Conservation (phyloP, 2,888 invertebrate genomes). For the Drosophila subsilvestris region DNA sequence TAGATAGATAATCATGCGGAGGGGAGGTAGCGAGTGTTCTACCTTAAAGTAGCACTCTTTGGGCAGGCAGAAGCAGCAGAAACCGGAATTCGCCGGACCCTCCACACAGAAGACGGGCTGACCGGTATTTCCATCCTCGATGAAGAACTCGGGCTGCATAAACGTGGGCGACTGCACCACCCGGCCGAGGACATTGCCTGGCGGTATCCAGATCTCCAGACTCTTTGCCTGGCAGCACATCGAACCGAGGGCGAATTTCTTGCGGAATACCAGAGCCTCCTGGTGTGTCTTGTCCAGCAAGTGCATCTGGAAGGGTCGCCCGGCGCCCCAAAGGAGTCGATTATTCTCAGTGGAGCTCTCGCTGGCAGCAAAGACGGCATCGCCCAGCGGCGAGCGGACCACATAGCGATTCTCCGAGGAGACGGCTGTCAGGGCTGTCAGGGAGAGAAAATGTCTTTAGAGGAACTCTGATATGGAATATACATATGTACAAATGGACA, state of each 20-base stretch:
- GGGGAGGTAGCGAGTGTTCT: background rate
- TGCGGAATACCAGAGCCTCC: constrained; percentile 90
- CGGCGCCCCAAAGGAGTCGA: constrained; percentile 88
- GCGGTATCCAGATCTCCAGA: constrained; percentile 89
- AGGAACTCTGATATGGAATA: background rate
- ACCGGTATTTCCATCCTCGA: constrained; percentile 87
- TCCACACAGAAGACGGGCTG: constrained; percentile 88
- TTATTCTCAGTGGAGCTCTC: constrained; percentile 87
- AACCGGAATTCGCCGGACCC: constrained; percentile 87
- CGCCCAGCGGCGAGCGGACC: constrained; percentile 89
- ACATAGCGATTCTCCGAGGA: constrained; percentile 90
- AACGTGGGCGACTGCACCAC: constrained; percentile 89
- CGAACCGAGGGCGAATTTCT: constrained; percentile 89
- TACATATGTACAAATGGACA: background rate
- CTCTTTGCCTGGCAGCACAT: constrained; percentile 89
- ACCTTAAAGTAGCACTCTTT: constrained; percentile 80
- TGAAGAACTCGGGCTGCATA: constrained; percentile 88
- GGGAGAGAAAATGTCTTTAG: background rate
- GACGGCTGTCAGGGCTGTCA: constrained; percentile 83
- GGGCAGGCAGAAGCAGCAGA: constrained; percentile 85
- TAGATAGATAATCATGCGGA: background rate
- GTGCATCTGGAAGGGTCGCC: constrained; percentile 90
- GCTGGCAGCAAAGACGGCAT: constrained; percentile 90
- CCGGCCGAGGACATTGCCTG: constrained; percentile 89
- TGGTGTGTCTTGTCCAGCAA: constrained; percentile 93